Percentiles rank a stretch among this genome's conserved stretches.
These are phyloP conservation scores for Idris sp. DNA, from an alignment of 1,140 invertebrate species.

Conservation along the genomic window DNA sequence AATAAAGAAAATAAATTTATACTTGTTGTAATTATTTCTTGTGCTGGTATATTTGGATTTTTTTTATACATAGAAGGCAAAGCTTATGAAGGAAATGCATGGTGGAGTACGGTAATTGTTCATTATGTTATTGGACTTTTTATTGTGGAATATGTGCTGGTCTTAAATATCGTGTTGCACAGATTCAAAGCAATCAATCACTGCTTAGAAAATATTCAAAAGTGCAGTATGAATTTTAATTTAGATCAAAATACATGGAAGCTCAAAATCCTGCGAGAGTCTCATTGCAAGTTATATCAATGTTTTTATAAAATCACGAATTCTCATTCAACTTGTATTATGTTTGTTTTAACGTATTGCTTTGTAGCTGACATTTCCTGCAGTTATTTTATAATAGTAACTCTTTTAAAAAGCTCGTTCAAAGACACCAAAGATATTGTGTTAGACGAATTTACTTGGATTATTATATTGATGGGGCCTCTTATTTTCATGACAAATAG, in stretches of 20 bases:
- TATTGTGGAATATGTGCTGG: conserved; percentile 28
- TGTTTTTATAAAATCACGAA: conserved; percentile 25
- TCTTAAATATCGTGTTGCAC: conserved; percentile 11
- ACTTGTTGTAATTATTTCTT: neutral
- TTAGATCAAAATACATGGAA: neutral
- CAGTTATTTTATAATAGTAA: conserved; percentile 49
- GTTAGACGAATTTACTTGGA: conserved; percentile 28
- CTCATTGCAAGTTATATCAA: conserved; percentile 22
- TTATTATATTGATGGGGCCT: conserved; percentile 29
- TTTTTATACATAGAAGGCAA: conserved; percentile 30
- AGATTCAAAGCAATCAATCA: conserved; percentile 22
- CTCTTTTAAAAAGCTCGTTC: conserved; percentile 16
- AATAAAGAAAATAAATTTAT: conserved; percentile 6
- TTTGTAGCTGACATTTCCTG: conserved; percentile 48
- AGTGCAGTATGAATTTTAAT: too few relatives aligned
- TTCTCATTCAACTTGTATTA: conserved; percentile 44
- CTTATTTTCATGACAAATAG: conserved; percentile 42
- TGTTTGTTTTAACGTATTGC: conserved; percentile 24
- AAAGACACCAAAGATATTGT: neutral
- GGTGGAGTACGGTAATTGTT: conserved; percentile 20
- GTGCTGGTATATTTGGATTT: neutral
- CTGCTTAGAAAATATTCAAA: conserved; percentile 1
- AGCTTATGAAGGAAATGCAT: conserved; percentile 24
- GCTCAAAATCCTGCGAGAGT: conserved; percentile 11
- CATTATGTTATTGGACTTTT: conserved; percentile 44